Conservation (phyloP, 2,888 invertebrate genomes). For the Caenorhabditis sp. region DNA sequence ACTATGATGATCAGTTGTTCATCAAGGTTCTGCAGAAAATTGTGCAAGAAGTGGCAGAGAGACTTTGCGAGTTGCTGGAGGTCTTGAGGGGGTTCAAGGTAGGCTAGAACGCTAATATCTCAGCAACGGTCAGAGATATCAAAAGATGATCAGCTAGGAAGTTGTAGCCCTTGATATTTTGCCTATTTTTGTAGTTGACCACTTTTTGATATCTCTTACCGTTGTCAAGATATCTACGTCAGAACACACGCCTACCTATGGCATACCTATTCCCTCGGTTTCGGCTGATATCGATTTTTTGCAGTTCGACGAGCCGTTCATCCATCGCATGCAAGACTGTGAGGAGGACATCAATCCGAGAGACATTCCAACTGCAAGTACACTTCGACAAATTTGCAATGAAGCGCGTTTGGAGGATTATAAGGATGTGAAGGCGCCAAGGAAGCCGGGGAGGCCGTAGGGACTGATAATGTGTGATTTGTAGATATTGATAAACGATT, state of each 20-base stretch:
- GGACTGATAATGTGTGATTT: too few relatives aligned
- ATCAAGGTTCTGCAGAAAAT: background rate
- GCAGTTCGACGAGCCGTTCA: background rate
- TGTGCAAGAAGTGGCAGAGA: background rate
- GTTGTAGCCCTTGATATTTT: too few relatives aligned
- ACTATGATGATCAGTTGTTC: background rate
- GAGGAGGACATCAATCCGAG: background rate
- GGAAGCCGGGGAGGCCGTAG: background rate
- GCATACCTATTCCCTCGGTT: too few relatives aligned
- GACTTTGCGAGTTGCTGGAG: constrained; percentile 12
- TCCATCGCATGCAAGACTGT: background rate
- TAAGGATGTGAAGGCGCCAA: constrained; percentile 9
- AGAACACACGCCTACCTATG: too few relatives aligned
- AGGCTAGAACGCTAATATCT: background rate
- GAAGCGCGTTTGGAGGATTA: background rate
- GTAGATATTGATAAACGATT: too few relatives aligned
- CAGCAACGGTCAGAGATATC: constrained; percentile 1
- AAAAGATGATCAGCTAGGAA: too few relatives aligned
- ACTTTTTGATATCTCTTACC: too few relatives aligned
- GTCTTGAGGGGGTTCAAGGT: constrained; percentile 19
- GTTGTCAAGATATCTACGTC: too few relatives aligned
- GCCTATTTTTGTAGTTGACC: too few relatives aligned
- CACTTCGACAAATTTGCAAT: constrained; percentile 16
- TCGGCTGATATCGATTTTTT: too few relatives aligned
- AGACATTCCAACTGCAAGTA: constrained; percentile 17